Evolutionary conservation across 2,113 vertebrate genomes (phyloP).

Genomic region (Neofelis nebulosa): DNA sequence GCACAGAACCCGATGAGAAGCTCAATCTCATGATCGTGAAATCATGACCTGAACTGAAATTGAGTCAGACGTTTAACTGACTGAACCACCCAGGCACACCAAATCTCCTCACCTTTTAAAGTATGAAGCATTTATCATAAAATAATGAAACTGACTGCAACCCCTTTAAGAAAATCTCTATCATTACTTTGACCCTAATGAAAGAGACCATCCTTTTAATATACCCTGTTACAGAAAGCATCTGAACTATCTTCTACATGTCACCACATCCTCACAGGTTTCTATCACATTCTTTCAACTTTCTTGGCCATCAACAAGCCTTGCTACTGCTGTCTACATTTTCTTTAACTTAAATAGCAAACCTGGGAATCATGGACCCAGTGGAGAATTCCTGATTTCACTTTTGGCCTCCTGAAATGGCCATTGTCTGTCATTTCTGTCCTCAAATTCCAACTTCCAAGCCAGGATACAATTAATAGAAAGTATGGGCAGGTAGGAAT

Average conservation of each 20-base stretch:
- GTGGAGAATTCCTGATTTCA: neutral
- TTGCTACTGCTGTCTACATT: neutral
- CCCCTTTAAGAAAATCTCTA: neutral
- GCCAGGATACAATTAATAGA: constrained; percentile 19
- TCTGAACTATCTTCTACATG: neutral
- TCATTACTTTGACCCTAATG: constrained; percentile 14
- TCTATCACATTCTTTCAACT: constrained; percentile 21
- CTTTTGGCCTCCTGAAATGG: constrained; percentile 6
- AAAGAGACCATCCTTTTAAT: neutral
- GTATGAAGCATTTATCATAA: neutral
- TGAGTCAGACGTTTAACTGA: too few species aligned
- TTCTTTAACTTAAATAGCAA: constrained; percentile 42
- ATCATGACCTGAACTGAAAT: too few species aligned
- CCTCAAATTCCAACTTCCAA: constrained; percentile 8
- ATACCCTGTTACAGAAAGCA: constrained; percentile 32
- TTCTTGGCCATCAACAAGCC: neutral
- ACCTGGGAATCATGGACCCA: neutral
- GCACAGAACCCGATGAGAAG: too few species aligned
- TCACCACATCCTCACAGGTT: constrained; percentile 26
- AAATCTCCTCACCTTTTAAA: constrained; percentile 32
- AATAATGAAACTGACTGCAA: constrained; percentile 17
- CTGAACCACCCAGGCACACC: too few species aligned
- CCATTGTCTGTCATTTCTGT: neutral
- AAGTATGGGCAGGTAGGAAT: constrained; percentile 9
- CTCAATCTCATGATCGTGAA: too few species aligned